Base-by-base conservation (phyloP, 2,888 invertebrate species). In the Strigamia transsilvanica region DNA sequence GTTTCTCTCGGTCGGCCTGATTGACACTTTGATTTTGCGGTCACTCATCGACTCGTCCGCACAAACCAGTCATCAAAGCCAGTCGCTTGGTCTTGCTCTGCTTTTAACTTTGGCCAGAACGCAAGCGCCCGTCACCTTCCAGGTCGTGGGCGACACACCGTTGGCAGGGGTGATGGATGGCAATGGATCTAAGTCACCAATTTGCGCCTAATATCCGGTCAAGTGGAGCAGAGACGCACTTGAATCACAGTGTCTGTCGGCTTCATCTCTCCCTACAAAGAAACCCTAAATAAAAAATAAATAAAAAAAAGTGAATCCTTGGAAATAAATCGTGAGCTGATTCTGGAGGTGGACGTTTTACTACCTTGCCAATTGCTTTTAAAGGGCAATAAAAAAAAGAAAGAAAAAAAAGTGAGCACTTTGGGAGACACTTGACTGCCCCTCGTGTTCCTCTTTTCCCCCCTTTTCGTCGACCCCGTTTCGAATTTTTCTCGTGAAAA, bases 291-390 rank as follows among this genome's bases (percentile, higher is more conserved):
- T 56, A 56, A 79, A 79, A 79, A 38, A 6, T 38, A 38, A 38
- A 38, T 38, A 4, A 38, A 79, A 79, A 79, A 79, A 79, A 79
- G 42, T 42, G 79, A 79, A 79, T 79, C 41, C 18, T 38, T 38
- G 79, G 38, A 38, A 79, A 79, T 42, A 42, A 79, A 79, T 42
- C 42, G 38, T 42, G 38, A 38, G 41, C 42, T 79, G 79, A 79
- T 79, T 79, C 42, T 42, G 79, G 42, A 79, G 79, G 79, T 79
- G 79, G 79, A 79, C 79, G 73, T 79, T 79, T 79, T 79, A 79
- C 79, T 42, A 79, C 79, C 79, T 79, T 79, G 42, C 41, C 79
- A 79, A 79, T 79, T 79, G 79, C 79, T 79, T 79, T 79, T 79
- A 79, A 79, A 79, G 79, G 79, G 41, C 79, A 79, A 42, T 79